A percentile compares a stretch with the other conserved stretches of the same genome.
Evolutionary conservation across 2,113 vertebrate species (phyloP).

Genomic region (Zosterops hypoxanthus): DNA sequence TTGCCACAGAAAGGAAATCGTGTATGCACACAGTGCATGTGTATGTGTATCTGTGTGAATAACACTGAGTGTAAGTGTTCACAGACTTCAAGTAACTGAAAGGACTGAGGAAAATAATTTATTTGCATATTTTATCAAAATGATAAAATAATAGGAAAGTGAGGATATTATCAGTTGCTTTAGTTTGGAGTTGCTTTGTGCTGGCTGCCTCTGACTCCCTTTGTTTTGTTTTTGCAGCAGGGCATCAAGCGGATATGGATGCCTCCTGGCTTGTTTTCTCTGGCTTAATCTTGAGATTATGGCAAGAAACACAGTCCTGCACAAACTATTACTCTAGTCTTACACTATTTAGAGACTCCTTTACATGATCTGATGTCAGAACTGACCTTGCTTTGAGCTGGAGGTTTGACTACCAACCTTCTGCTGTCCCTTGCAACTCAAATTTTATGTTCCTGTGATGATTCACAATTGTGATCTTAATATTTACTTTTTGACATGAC

Average conservation of each 20-base stretch:
- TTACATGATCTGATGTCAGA: not conserved
- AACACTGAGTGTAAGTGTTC: not conserved
- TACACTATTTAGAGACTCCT: not conserved
- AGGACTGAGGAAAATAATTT: not conserved
- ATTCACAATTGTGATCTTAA: not conserved
- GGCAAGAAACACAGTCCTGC: not conserved
- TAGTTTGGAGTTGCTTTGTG: not conserved
- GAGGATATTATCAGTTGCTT: not conserved
- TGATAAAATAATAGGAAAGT: not conserved
- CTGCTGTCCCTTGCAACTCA: not conserved
- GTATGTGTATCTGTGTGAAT: accelerated
- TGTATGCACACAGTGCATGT: too few species aligned
- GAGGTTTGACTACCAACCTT: not conserved
- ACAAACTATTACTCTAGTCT: not conserved
- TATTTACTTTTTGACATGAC: not conserved
- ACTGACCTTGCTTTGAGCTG: not conserved
- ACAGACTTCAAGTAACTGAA: not conserved
- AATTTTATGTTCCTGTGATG: not conserved
- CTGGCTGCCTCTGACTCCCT: not conserved
- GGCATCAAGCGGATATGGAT: not conserved
- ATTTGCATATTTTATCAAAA: not conserved
- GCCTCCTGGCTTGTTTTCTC: not conserved
- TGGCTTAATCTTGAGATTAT: not conserved
- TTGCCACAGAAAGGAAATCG: not conserved
- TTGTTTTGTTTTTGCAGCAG: not conserved